Evolutionary conservation across 1,140 invertebrate species (phyloP), one percentile per base, ranked within the genome.

Genomic region (Diabrotica virgifera): DNA sequence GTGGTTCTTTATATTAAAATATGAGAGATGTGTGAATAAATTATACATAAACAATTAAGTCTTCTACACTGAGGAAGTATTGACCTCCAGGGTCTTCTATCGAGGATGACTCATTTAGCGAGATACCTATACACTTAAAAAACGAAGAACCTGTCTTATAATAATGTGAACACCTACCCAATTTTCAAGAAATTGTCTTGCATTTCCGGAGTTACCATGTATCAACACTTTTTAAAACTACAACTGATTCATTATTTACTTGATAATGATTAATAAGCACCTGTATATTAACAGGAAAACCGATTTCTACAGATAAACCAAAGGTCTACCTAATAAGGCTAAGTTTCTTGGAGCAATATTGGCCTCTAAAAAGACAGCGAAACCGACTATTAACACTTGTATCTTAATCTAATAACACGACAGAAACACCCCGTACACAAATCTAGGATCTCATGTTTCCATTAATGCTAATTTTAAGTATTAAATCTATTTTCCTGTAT

Each of bases 261-360:
- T 62, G 53, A n/a, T 24, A 53, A 62, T 14, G 52, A 51, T 52
- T 10, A 54, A 54, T 62, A n/a, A 10, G 7, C 37, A 62, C 12
- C 8, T n/a, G 36, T 14, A 37, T 36, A 62, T 37, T 13, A 36
- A 50, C 51, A 38, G 24, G n/a, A 40, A n/a, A 60, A 62, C 37
- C n/a, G 36, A 52, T 60, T 60, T 40, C 38, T 36, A 62, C 12
- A 54, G n/a, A 62, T 53, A 62, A 62, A 24, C 54, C 67, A 72
- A 72, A 71, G 70, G 65, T 70, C 65, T 70, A 60, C 71, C 74
- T 70, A 70, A 76, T 74, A 74, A 73, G 73, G 69, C 69, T 69
- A 70, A 67, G 66, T 72, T 67, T 53, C 56, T 65, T 65, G 58
- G 66, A 57, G 65, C 67, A 70, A 71, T 65, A 67, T 70, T 75